Evolutionary conservation across 1,140 invertebrate genomes (phyloP).

Genomic region (Pogonus chalceus): DNA sequence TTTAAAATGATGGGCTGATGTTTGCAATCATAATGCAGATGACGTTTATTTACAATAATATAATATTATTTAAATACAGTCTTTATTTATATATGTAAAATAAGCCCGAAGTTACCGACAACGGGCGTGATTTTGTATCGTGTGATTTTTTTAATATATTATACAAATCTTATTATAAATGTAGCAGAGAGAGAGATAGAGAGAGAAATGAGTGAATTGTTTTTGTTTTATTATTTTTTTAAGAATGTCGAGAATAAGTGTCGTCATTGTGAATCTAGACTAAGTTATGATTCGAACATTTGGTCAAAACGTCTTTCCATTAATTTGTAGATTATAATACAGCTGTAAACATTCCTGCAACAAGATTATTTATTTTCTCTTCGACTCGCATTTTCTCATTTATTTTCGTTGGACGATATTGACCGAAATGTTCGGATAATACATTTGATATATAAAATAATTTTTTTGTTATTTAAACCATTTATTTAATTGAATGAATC

Average conservation of each 20-base stretch:
- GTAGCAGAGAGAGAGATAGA: slow-evolving; percentile 18
- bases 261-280: slow-evolving; percentile 3
- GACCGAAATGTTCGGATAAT: slow-evolving; percentile 29
- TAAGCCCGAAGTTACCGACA: slow-evolving; percentile 8
- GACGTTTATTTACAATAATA: slow-evolving; percentile 14
- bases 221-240: slow-evolving; percentile 18
- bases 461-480: slow-evolving; percentile 36
- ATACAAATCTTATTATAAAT: slow-evolving; percentile 21
- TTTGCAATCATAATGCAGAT: slow-evolving; percentile 11
- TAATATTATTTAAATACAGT: slow-evolving; percentile 19
- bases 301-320: slow-evolving; percentile 11
- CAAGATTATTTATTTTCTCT: slow-evolving; percentile 18
- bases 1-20: slow-evolving; percentile 7
- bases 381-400: slow-evolving; percentile 22
- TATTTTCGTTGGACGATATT: slow-evolving; percentile 24
- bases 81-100: slow-evolving; percentile 19
- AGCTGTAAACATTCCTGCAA: background rate
- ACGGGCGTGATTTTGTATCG: slow-evolving; percentile 33
- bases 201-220: slow-evolving; percentile 27
- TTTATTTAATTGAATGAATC: slow-evolving; percentile 31
- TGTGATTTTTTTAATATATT: slow-evolving; percentile 34
- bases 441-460: slow-evolving; percentile 19
- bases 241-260: slow-evolving; percentile 8
- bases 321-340: slow-evolving; percentile 6
- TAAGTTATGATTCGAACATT: background rate